These are phyloP conservation scores for Calephelis nemesis DNA, from an alignment of 1,140 invertebrate genomes.

Conservation along the genomic window DNA sequence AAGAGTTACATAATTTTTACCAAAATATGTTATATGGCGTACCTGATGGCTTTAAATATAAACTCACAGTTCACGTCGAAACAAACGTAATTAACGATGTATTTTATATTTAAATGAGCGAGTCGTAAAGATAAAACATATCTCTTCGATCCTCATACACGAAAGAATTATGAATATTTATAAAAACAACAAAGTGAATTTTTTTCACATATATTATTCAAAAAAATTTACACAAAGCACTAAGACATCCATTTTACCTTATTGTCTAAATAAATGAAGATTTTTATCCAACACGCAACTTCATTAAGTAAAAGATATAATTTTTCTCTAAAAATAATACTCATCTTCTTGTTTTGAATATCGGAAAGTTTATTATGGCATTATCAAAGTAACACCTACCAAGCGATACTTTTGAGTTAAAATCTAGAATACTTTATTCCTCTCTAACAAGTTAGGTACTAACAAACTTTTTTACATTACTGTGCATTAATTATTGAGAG, in stretches of 20 bases:
- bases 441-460: conserved; percentile 63
- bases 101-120: conserved; percentile 6
- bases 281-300: conserved; percentile 75
- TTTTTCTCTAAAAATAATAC: conserved; percentile 78
- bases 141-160: neutral
- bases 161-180: conserved; percentile 16
- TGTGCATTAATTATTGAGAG: conserved; percentile 71
- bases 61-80: neutral
- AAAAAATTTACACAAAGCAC: conserved; percentile 80
- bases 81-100: neutral
- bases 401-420: conserved; percentile 65
- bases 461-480: conserved; percentile 65
- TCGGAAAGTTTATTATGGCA: conserved; percentile 67
- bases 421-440: conserved; percentile 55
- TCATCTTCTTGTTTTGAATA: conserved; percentile 67
- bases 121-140: conserved; percentile 10
- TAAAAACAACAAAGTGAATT: conserved; percentile 45
- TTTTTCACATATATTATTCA: conserved; percentile 79
- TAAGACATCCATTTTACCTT: conserved; percentile 80
- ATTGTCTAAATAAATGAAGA: conserved; percentile 78
- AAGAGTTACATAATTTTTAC: neutral
- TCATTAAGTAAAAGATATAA: conserved; percentile 75
- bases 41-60: neutral
- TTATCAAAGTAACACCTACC: conserved; percentile 73
- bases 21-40: neutral